A percentile compares a stretch with the other conserved stretches of the same genome.
Conservation (phyloP, 2,113 vertebrate species). For the Heterotilapia buettikoferi region DNA sequence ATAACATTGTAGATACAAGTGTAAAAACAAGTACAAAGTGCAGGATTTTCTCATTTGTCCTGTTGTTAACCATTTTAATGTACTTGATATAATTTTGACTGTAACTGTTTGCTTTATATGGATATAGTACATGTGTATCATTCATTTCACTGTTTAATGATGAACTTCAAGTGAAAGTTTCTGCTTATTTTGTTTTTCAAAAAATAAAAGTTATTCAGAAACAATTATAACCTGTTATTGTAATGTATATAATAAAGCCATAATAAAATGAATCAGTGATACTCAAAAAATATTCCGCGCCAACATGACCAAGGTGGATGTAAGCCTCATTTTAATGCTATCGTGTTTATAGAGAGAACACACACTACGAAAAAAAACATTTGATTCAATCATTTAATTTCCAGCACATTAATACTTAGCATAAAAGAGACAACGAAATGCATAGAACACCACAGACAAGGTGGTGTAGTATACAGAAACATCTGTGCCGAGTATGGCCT, state of each 20-base stretch:
- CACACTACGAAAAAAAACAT: fast-evolving
- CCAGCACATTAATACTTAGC: too few relatives aligned
- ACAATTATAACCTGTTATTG: not conserved
- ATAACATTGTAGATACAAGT: not conserved
- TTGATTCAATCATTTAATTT: too few relatives aligned
- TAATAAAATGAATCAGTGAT: not conserved
- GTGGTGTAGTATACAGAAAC: not conserved
- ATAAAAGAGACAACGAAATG: too few relatives aligned
- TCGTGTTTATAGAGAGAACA: not conserved
- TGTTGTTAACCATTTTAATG: not conserved
- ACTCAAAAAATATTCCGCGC: too few relatives aligned
- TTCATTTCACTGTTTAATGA: not conserved
- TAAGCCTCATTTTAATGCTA: fast-evolving
- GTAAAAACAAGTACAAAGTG: not conserved
- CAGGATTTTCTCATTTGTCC: not conserved
- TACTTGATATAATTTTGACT: not conserved
- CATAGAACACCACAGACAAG: not conserved
- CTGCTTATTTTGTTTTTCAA: not conserved
- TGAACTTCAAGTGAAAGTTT: not conserved
- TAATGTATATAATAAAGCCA: fast-evolving
- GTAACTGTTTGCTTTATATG: not conserved
- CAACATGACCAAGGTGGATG: not conserved
- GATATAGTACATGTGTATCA: not conserved
- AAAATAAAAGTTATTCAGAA: fast-evolving
- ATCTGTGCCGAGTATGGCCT: not conserved